Evolutionary conservation across 1,140 invertebrate species (phyloP).

Genomic region (Asbolus verrucosus): DNA sequence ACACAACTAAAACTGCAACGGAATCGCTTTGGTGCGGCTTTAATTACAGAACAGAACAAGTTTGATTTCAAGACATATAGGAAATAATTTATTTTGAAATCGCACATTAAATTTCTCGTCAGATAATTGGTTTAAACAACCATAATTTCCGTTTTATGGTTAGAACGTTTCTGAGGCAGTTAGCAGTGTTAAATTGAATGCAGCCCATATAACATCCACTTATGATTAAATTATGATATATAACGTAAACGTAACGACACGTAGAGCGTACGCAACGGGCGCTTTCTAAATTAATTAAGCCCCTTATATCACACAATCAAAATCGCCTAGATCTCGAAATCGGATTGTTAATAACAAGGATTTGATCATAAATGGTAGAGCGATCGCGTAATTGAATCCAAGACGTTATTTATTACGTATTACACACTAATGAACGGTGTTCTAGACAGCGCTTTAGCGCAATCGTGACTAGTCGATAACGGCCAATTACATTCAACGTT

Average conservation of each 20-base stretch:
- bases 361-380: constrained; percentile 5
- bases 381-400: constrained; percentile 29
- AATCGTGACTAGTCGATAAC: constrained; percentile 24
- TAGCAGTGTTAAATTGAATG: constrained; percentile 37
- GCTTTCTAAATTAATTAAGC: constrained; percentile 31
- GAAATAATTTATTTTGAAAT: constrained; percentile 37
- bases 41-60: constrained; percentile 28
- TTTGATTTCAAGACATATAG: constrained; percentile 32
- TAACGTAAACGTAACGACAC: constrained; percentile 28
- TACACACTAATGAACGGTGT: constrained; percentile 27
- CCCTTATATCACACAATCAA: constrained; percentile 14
- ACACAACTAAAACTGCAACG: constrained; percentile 15
- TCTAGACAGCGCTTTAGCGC: constrained; percentile 35
- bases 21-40: constrained; percentile 13
- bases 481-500: constrained; percentile 35
- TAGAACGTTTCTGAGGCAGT: constrained; percentile 32
- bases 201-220: constrained; percentile 24
- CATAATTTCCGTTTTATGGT: constrained; percentile 38
- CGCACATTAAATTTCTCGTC: constrained; percentile 34
- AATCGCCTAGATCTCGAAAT: not conserved
- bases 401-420: constrained; percentile 36
- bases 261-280: constrained; percentile 11
- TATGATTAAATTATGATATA: constrained; percentile 38
- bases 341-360: constrained; percentile 29
- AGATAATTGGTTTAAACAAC: constrained; percentile 39